Evolutionary conservation across 2,888 invertebrate genomes (phyloP), one percentile per base, ranked within the genome.

Genomic region (Cheilosia grossa): DNA sequence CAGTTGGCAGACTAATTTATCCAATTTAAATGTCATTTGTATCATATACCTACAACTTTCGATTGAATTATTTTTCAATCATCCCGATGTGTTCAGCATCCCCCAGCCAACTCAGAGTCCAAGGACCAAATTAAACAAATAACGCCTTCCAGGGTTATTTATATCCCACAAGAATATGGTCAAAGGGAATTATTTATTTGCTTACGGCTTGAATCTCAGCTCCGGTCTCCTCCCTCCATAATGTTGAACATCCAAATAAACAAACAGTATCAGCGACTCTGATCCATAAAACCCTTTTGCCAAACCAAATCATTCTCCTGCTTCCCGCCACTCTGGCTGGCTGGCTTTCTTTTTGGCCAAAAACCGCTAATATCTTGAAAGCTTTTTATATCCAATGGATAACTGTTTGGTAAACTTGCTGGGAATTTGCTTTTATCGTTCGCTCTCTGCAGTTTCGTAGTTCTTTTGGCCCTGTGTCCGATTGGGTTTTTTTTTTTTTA

Each of bases 321-420:
- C 21, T 19, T 4, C 51, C 15, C 30, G 17, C 54, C 30, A 66
- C 30, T 24, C 59, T 40, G 27, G 27, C 27, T 70, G 27, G 27
- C 27, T 70, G 42, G 58, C 21, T 49, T 54, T 78, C 67, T 63
- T 63, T 63, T 56, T 40, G 74, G 30, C 30, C 67, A 63, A 80
- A 67, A 83, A 83, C 83, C 83, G 83, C 83, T 83, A 83, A 83
- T 83, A 83, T 83, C 83, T 70, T 83, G 64, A 83, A 83, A 83
- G 83, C 83, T 83, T 74, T 81, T 74, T 74, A 21, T 79, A 74
- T 79, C 79, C 79, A 37, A 59, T 42, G 63, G 72, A 78, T 78
- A 56, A 82, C 72, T 82, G 73, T 56, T 82, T 63, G 78, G 72
- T 73, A 82, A 82, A 74, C 83, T 79, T 63, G 49, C 58, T 74